These are phyloP conservation scores for Hypselothyrea guttata DNA, from an alignment of 2,888 invertebrate genomes.

Conservation along the genomic window DNA sequence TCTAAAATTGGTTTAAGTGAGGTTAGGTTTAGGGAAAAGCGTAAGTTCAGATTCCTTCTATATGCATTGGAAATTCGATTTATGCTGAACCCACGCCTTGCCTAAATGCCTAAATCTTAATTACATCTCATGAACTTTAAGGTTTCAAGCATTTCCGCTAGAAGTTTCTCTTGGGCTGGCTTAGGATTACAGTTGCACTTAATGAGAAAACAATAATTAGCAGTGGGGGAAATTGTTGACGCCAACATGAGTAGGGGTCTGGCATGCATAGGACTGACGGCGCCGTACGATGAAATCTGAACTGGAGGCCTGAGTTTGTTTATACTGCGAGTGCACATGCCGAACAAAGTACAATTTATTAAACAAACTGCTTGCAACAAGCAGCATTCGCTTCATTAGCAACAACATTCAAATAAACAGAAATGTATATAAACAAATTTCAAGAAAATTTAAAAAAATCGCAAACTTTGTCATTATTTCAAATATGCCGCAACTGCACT, in stretches of 20 bases:
- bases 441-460: too few relatives aligned
- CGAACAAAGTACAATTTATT: conserved; percentile 36
- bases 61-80: too few relatives aligned
- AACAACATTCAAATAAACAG: too few relatives aligned
- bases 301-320: conserved; percentile 31
- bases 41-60: too few relatives aligned
- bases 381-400: too few relatives aligned
- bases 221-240: conserved; percentile 25
- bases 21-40: too few relatives aligned
- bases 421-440: too few relatives aligned
- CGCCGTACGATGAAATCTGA: conserved; percentile 59
- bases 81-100: conserved; percentile 19
- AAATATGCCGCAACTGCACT: too few relatives aligned
- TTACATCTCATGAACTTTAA: conserved; percentile 17
- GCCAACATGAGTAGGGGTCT: conserved; percentile 29
- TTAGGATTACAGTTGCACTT: conserved; percentile 15
- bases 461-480: too few relatives aligned
- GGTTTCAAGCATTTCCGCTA: conserved; percentile 33
- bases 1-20: too few relatives aligned
- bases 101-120: conserved; percentile 33
- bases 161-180: conserved; percentile 4
- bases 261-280: conserved; percentile 32
- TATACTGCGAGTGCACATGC: conserved; percentile 26
- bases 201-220: conserved; percentile 20
- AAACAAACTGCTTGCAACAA: neutral